phyloP scores from a whole-genome alignment of 2,113 vertebrate genomes.

The Epinephelus cyanopodus region DNA sequence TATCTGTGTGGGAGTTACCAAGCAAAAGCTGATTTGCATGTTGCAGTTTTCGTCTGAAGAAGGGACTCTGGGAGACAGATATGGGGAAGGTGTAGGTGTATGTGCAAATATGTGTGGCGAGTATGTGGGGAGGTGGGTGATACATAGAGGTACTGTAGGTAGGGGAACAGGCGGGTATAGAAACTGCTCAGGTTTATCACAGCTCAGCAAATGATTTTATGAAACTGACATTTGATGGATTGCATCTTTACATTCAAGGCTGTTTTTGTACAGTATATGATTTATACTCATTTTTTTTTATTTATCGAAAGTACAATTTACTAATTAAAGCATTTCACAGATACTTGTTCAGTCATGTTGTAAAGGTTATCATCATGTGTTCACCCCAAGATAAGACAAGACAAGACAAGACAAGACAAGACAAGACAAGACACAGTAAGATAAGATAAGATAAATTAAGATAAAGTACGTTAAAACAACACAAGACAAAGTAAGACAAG shows the following conservation, averaged over 20 bases:
- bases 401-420: no score
- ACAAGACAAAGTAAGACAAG: no score
- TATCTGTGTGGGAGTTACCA: conserved; percentile 27
- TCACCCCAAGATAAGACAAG: not conserved
- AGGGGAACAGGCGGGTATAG: not conserved
- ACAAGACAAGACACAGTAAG: no score
- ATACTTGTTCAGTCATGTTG: not conserved
- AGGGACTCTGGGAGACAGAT: not conserved
- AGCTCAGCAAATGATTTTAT: conserved; percentile 14
- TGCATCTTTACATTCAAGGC: not conserved
- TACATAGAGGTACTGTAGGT: conserved; percentile 10
- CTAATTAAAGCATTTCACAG: not conserved
- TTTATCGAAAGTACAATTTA: not conserved
- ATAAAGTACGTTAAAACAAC: no score
- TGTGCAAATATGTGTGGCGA: conserved; percentile 33
- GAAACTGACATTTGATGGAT: not conserved
- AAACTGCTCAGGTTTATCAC: conserved; percentile 16
- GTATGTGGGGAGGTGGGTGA: conserved; percentile 31
- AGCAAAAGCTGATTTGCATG: conserved; percentile 41
- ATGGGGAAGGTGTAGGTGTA: conserved; percentile 30
- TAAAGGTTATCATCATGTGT: not conserved
- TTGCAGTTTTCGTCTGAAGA: conserved; percentile 29
- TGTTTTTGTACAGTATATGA: not conserved
- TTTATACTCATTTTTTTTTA: not conserved
- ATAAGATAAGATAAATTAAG: no score